These are phyloP conservation scores for Pipistrellus nathusii DNA, from an alignment of 2,797 vertebrate species.

Conservation along the genomic window DNA sequence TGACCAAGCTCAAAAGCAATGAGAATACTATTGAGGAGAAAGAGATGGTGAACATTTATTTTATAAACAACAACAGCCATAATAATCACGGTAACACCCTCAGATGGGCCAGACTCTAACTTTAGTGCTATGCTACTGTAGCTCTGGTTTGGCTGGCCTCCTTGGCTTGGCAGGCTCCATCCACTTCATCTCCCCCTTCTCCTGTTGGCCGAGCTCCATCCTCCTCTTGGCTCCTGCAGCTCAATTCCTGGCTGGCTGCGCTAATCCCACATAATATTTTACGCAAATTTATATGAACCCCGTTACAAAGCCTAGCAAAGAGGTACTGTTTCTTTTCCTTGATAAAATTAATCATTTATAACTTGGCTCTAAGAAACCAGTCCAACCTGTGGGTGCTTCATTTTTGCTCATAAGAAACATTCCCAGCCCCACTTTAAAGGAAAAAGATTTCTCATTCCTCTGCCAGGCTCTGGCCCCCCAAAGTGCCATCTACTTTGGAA, in stretches of 20 bases:
- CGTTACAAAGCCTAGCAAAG: conserved; percentile 85
- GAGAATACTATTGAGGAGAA: background rate
- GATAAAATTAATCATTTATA: conserved; percentile 87
- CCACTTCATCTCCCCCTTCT: conserved; percentile 86
- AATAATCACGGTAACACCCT: background rate
- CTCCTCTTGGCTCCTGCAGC: conserved; percentile 83
- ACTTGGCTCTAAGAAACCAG: conserved; percentile 68
- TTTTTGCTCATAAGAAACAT: conserved; percentile 59
- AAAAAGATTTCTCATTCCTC: conserved; percentile 61
- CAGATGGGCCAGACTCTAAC: conserved; percentile 59
- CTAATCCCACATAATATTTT: conserved; percentile 89
- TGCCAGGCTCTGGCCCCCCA: background rate
- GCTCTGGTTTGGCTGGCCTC: conserved; percentile 84
- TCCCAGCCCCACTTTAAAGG: conserved; percentile 1
- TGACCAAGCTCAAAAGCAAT: background rate
- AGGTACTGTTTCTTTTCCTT: conserved; percentile 86
- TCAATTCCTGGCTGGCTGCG: conserved; percentile 83
- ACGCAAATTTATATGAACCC: conserved; percentile 86
- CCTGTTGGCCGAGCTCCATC: conserved; percentile 84
- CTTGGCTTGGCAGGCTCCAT: conserved; percentile 82
- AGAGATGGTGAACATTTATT: conserved; percentile 22
- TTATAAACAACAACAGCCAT: conserved; percentile 42
- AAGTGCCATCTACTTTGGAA: conserved; percentile 55
- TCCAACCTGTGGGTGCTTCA: conserved; percentile 72
- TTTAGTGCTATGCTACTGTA: conserved; percentile 79